Percentiles rank a stretch among this genome's conserved stretches.
These are phyloP conservation scores for Uropsilus gracilis DNA, from an alignment of 2,113 vertebrate species.

Conservation along the genomic window DNA sequence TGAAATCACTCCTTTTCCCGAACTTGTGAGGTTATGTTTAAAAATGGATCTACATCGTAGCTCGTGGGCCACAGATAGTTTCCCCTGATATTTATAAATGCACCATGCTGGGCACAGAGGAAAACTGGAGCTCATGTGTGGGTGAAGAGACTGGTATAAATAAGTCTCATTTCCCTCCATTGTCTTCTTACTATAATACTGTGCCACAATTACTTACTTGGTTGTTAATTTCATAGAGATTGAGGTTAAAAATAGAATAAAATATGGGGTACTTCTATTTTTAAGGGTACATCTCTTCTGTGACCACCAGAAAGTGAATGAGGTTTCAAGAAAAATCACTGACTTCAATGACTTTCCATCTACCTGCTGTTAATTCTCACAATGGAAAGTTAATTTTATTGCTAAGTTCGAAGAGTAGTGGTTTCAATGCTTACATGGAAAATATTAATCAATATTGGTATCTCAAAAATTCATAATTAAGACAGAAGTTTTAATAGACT, in stretches of 20 bases:
- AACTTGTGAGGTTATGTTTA: neutral
- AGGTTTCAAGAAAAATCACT: neutral
- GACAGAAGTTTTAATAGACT: neutral
- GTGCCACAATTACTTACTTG: neutral
- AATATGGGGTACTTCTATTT: neutral
- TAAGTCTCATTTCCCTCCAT: neutral
- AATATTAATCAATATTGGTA: neutral
- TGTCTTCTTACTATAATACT: neutral
- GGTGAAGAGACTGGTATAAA: neutral
- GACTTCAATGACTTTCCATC: neutral
- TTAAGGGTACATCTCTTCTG: neutral
- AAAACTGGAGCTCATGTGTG: neutral
- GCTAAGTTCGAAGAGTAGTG: neutral
- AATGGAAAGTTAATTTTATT: neutral
- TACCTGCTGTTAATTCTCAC: neutral
- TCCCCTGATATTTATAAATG: neutral
- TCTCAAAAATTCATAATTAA: neutral
- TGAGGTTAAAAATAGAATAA: neutral
- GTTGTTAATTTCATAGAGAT: neutral
- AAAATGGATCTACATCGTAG: too few relatives aligned
- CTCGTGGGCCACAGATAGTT: neutral
- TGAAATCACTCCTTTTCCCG: neutral
- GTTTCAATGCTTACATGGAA: conserved; percentile 11
- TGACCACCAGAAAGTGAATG: neutral
- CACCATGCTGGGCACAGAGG: neutral